A percentile compares a stretch with the other conserved stretches of the same genome.
Conservation (phyloP, 2,797 vertebrate species). For the Alosa sapidissima region DNA sequence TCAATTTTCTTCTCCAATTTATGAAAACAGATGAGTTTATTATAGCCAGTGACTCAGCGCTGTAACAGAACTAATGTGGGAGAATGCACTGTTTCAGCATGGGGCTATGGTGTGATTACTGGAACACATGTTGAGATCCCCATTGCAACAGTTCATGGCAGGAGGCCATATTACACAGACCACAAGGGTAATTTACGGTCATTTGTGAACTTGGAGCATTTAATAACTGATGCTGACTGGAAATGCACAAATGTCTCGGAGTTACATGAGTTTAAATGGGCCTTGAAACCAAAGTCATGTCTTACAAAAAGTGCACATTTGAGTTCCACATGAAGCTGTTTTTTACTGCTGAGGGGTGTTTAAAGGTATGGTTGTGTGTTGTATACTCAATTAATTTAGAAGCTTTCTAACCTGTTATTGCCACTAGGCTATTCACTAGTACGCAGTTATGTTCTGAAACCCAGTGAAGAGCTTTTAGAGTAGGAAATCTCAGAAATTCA, state of each 20-base stretch:
- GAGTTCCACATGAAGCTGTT: background rate
- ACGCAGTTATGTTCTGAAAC: background rate
- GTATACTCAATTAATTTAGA: background rate
- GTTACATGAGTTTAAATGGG: background rate
- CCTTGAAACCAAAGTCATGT: background rate
- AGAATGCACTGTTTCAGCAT: background rate
- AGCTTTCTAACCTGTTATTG: background rate
- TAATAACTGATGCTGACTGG: background rate
- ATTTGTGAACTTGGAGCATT: conserved; percentile 12
- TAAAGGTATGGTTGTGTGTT: background rate
- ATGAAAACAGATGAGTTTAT: background rate
- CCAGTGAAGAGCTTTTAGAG: background rate
- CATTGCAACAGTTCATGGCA: background rate
- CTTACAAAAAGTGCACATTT: background rate
- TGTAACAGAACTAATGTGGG: background rate
- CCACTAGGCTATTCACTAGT: background rate
- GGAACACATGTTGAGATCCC: background rate
- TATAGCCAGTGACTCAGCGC: background rate
- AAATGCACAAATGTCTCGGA: background rate
- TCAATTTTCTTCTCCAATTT: background rate
- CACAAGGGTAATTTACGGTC: conserved; percentile 6
- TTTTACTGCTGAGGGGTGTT: background rate
- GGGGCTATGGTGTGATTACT: background rate
- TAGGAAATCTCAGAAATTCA: background rate
- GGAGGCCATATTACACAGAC: background rate